These are phyloP conservation scores for Cosmopolites sordidus DNA, from an alignment of 2,888 invertebrate species.

Conservation along the genomic window DNA sequence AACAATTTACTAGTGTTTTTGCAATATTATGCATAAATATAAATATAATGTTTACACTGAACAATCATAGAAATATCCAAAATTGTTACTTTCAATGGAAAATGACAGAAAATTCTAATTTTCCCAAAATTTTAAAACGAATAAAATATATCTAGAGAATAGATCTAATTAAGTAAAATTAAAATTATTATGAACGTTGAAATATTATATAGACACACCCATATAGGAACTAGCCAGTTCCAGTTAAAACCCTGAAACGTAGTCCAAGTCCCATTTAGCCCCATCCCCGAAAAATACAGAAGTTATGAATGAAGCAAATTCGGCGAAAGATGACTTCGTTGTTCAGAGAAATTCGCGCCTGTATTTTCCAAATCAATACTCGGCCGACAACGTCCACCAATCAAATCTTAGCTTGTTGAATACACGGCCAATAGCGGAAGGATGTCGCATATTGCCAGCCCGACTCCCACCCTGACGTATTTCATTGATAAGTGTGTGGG, in stretches of 20 bases:
- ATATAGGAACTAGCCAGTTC: conserved; percentile 4
- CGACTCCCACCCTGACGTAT: conserved; percentile 43
- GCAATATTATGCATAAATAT: too few species aligned
- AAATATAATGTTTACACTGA: too few species aligned
- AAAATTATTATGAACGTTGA: too few species aligned
- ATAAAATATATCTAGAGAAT: too few species aligned
- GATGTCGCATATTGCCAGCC: conserved; percentile 41
- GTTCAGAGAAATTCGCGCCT: conserved; percentile 33
- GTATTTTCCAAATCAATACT: conserved; percentile 43
- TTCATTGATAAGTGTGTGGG: conserved; percentile 70
- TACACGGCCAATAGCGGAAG: conserved; percentile 39
- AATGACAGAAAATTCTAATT: too few species aligned
- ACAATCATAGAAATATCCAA: too few species aligned
- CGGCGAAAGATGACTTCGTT: conserved; percentile 15
- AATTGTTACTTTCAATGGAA: too few species aligned
- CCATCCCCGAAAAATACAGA: conserved; percentile 19
- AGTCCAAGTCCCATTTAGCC: conserved; percentile 23
- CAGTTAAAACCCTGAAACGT: conserved; percentile 16
- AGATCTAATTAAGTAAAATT: too few species aligned
- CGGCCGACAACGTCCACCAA: conserved; percentile 38
- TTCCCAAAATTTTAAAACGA: too few species aligned
- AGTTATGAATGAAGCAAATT: conserved; percentile 28
- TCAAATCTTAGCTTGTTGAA: conserved; percentile 37
- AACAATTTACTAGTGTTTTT: too few species aligned
- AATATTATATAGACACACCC: conserved; percentile 7